Percentiles rank a stretch among this genome's conserved stretches.
Evolutionary conservation across 30 jellyfish, hydroid and myxozoan genomes (phyloP).

Genomic region (Hydra vulgaris): DNA sequence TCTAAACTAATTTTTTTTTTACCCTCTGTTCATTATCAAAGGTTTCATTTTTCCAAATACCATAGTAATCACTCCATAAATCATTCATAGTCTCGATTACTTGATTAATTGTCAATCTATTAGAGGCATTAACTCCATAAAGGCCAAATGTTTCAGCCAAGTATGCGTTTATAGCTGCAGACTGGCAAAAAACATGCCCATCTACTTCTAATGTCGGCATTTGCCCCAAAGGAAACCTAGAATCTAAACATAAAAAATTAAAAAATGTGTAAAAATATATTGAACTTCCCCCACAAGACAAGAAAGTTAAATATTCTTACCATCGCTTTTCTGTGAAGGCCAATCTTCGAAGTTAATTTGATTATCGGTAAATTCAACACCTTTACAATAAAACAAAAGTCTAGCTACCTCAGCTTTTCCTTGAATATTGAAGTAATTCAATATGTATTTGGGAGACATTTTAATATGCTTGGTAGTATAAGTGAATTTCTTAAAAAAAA

Average conservation of each 20-base stretch:
- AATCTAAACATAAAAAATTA: background rate
- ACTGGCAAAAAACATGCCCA: background rate
- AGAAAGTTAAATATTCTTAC: background rate
- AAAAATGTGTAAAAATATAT: no score
- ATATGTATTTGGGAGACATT: no score
- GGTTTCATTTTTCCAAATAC: background rate
- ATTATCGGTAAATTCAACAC: slow-evolving; percentile 34
- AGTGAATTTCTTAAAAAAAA: no score
- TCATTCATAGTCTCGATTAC: background rate
- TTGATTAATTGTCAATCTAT: background rate
- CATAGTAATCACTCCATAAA: background rate
- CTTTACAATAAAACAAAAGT: slow-evolving; percentile 27
- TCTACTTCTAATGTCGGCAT: slow-evolving; percentile 6
- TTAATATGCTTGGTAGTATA: no score
- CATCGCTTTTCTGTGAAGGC: slow-evolving; percentile 14
- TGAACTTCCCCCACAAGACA: background rate
- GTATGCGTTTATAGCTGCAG: background rate
- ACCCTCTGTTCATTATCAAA: background rate
- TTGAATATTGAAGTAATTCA: no score
- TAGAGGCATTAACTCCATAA: background rate
- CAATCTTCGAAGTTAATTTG: slow-evolving; percentile 1
- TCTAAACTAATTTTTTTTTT: background rate
- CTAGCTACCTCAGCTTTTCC: no score
- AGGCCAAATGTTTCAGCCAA: background rate
- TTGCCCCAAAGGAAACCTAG: background rate